phyloP scores from a whole-genome alignment of 2,888 invertebrate species.

The Melinaea marsaeus region DNA sequence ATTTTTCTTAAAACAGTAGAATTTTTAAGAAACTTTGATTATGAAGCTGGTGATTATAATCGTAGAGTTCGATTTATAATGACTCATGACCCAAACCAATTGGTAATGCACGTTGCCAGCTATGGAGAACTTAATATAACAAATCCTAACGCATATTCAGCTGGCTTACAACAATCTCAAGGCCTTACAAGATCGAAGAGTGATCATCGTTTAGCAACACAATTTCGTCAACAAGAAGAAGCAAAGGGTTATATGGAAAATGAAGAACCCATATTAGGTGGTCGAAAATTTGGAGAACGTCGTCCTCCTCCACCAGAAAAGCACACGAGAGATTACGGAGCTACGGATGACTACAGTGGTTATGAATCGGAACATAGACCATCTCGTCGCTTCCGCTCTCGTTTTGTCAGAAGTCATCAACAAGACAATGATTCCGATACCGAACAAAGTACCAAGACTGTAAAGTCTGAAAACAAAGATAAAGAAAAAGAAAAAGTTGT shows the following conservation, averaged over 20 bases:
- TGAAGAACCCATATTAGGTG: constrained; percentile 84
- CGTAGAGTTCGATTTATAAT: constrained; percentile 91
- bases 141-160: constrained; percentile 79
- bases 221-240: constrained; percentile 92
- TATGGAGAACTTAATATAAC: constrained; percentile 94
- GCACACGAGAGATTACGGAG: constrained; percentile 78
- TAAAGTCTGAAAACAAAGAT: constrained; percentile 81
- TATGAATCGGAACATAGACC: constrained; percentile 81
- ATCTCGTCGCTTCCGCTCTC: constrained; percentile 83
- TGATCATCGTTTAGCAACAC: constrained; percentile 92
- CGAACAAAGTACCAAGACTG: constrained; percentile 79
- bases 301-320: constrained; percentile 74
- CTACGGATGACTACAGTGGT: constrained; percentile 82
- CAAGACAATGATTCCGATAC: constrained; percentile 87
- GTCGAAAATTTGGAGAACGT: constrained; percentile 88
- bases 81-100: constrained; percentile 94
- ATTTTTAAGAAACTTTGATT: constrained; percentile 95
- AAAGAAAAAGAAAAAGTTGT: constrained; percentile 84
- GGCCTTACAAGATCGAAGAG: constrained; percentile 95
- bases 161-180: constrained; percentile 80
- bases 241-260: constrained; percentile 80
- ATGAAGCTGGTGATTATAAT: constrained; percentile 93
- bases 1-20: constrained; percentile 97
- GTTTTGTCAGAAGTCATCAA: constrained; percentile 82
- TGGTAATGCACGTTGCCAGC: constrained; percentile 91